These are phyloP conservation scores for Chloroclysta siterata DNA, from an alignment of 2,888 invertebrate species.

Conservation along the genomic window DNA sequence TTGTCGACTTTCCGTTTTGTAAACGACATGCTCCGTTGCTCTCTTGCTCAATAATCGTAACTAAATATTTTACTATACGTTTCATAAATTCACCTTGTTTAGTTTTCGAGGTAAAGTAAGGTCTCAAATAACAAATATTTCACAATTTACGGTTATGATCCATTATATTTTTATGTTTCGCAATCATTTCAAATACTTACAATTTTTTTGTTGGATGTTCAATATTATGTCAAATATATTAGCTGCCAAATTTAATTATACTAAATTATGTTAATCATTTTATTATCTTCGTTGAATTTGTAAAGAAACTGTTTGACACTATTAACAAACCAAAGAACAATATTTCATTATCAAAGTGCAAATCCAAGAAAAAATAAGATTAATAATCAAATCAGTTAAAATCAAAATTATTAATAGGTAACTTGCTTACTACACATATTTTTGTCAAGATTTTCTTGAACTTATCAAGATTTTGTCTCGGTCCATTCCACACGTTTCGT, in stretches of 20 bases:
- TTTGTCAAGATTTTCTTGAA: neutral
- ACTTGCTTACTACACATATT: neutral
- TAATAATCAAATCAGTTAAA: neutral
- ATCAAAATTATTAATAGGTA: neutral
- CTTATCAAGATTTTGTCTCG: conserved; percentile 7
- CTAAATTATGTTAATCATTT: neutral
- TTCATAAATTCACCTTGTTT: conserved; percentile 39
- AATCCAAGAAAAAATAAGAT: neutral
- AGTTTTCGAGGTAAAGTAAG: conserved; percentile 31
- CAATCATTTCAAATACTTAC: conserved; percentile 16
- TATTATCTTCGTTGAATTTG: neutral
- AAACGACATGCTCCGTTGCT: conserved; percentile 40
- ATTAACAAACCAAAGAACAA: neutral
- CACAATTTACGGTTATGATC: conserved; percentile 20
- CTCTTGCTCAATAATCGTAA: conserved; percentile 38
- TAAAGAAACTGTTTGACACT: neutral
- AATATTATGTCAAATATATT: neutral
- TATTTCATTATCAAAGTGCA: neutral
- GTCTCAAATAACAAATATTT: conserved; percentile 29
- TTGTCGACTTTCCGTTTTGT: conserved; percentile 36
- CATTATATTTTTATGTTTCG: conserved; percentile 26
- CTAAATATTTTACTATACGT: conserved; percentile 39
- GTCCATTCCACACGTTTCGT: conserved; percentile 14
- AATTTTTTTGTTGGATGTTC: conserved; percentile 8
- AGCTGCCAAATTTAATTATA: neutral